phyloP scores from a whole-genome alignment of 2,888 invertebrate species.

The Agrochola lychnidis region DNA sequence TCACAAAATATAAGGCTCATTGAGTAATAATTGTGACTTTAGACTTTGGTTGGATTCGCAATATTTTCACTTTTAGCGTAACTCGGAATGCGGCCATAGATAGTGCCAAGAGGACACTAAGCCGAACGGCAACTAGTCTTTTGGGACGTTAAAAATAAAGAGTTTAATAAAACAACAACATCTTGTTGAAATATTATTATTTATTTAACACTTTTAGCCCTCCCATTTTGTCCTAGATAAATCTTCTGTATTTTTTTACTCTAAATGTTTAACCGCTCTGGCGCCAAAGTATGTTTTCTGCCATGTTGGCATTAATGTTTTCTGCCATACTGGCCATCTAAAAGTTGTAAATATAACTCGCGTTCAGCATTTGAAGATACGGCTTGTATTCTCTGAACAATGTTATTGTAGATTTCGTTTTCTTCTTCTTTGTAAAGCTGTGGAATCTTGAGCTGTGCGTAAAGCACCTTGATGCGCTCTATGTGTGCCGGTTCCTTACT shows the following conservation, averaged over 20 bases:
- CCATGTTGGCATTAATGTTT: conserved; percentile 90
- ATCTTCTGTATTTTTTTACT: background rate
- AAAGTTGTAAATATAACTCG: conserved; percentile 93
- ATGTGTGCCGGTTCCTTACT: conserved; percentile 92
- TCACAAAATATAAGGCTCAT: no score
- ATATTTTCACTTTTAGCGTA: no score
- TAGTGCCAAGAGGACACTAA: background rate
- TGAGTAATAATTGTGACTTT: no score
- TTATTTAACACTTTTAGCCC: background rate
- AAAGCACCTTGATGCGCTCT: conserved; percentile 81
- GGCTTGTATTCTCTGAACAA: conserved; percentile 80
- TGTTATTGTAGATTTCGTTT: conserved; percentile 93
- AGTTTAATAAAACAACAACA: background rate
- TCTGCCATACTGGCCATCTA: conserved; percentile 93
- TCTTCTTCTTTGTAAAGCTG: conserved; percentile 93
- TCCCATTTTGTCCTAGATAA: background rate
- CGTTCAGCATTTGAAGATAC: conserved; percentile 85
- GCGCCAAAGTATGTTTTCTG: conserved; percentile 67
- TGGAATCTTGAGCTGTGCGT: conserved; percentile 92
- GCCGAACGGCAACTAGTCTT: background rate
- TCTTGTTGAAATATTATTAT: background rate
- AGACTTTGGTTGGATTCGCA: no score
- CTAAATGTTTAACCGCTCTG: no score
- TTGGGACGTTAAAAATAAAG: background rate
- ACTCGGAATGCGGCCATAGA: no score